phyloP scores from a whole-genome alignment of 2,797 vertebrate species.

The Takifugu rubripes region DNA sequence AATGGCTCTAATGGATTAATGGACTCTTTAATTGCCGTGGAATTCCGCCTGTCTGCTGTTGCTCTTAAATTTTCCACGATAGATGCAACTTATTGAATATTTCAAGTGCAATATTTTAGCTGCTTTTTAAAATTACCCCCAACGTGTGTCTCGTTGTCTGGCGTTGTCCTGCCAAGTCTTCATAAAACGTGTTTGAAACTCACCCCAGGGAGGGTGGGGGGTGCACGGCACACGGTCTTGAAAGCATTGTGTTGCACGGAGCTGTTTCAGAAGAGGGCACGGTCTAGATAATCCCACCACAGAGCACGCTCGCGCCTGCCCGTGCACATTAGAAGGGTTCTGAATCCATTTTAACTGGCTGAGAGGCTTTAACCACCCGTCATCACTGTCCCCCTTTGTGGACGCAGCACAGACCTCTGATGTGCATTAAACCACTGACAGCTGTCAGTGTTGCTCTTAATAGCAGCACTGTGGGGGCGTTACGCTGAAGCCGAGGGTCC shows the following conservation, averaged over 20 bases:
- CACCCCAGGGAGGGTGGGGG: constrained; percentile 37
- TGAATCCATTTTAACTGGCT: constrained; percentile 46
- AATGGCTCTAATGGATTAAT: neutral
- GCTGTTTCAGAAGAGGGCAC: constrained; percentile 36
- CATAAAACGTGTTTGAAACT: constrained; percentile 35
- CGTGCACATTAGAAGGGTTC: constrained; percentile 45
- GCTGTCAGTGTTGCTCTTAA: constrained; percentile 60
- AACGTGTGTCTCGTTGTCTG: constrained; percentile 21
- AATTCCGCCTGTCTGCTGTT: too few relatives aligned
- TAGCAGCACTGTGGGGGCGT: constrained; percentile 23
- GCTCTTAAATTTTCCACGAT: too few relatives aligned
- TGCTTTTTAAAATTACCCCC: neutral
- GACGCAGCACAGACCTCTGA: constrained; percentile 52
- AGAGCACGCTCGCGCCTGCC: constrained; percentile 43
- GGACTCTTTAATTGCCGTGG: neutral
- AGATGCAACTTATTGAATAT: too few relatives aligned
- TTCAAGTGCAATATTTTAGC: neutral
- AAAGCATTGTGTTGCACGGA: constrained; percentile 42
- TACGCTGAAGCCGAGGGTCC: constrained; percentile 55
- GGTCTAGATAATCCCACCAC: constrained; percentile 38
- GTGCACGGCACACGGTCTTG: constrained; percentile 49
- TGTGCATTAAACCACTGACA: constrained; percentile 61
- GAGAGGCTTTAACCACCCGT: constrained; percentile 43
- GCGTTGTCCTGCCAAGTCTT: constrained; percentile 35
- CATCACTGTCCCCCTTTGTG: constrained; percentile 60